Conservation (phyloP, 2,888 invertebrate genomes). For the Mycogona germanica region DNA sequence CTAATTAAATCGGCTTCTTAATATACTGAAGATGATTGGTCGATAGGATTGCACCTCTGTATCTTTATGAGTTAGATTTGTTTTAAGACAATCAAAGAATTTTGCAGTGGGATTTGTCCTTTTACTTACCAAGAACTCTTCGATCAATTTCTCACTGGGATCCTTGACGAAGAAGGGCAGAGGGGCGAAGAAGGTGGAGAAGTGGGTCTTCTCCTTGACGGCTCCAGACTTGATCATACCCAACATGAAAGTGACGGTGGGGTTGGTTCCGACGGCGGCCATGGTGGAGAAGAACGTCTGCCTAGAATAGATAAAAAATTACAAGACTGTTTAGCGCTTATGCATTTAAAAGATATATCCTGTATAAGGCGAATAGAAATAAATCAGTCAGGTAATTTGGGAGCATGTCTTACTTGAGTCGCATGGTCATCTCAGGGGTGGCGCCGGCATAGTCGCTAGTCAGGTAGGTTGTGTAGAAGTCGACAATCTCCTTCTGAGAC, state of each 20-base stretch:
- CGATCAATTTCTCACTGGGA: conserved; percentile 11
- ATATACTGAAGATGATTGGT: no score
- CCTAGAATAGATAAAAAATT: not conserved
- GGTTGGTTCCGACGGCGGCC: conserved; percentile 16
- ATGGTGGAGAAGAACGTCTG: conserved; percentile 9
- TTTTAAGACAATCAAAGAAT: no score
- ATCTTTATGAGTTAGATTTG: no score
- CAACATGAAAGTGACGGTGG: conserved; percentile 9
- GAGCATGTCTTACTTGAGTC: conserved; percentile 10
- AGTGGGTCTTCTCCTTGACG: no score
- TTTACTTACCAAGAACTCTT: conserved; percentile 15
- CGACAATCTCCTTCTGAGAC: conserved; percentile 9
- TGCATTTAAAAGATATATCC: not conserved
- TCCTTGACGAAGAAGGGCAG: conserved; percentile 17
- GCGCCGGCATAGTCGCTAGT: conserved; percentile 5
- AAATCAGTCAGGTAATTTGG: not conserved
- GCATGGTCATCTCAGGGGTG: conserved; percentile 9
- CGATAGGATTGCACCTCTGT: no score
- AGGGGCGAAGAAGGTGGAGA: not conserved
- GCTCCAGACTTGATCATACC: conserved; percentile 5
- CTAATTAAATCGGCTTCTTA: no score
- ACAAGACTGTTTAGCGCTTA: not conserved
- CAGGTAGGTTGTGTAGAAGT: conserved; percentile 7
- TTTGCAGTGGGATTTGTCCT: no score
- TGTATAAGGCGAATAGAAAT: not conserved